Percentiles rank a stretch among this genome's conserved stretches.
Conservation (phyloP, 2,888 invertebrate species). For the Cerceris rybyensis region DNA sequence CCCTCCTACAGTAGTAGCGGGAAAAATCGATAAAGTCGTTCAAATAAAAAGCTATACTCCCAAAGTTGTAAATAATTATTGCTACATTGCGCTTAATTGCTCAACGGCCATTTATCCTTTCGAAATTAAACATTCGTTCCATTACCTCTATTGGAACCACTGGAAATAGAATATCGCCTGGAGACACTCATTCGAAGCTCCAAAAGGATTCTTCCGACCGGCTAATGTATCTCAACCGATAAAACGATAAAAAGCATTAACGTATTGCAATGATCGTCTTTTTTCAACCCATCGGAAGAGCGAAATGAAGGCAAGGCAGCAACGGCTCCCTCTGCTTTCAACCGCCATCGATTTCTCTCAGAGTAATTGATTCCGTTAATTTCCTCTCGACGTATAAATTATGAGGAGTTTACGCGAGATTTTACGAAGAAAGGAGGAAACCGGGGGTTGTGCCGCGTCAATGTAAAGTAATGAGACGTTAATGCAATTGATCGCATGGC, state of each 20-base stretch:
- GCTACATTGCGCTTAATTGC: not conserved
- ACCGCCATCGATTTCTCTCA: conserved; percentile 7
- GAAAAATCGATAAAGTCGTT: conserved; percentile 30
- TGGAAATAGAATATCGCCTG: too few relatives aligned
- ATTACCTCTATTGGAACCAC: too few relatives aligned
- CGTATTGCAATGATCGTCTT: not conserved
- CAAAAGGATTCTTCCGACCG: too few relatives aligned
- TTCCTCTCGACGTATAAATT: conserved; percentile 21
- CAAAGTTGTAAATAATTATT: not conserved
- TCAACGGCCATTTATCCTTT: too few relatives aligned
- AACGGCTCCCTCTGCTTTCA: not conserved
- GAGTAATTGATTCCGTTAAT: conserved; percentile 20
- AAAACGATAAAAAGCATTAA: too few relatives aligned
- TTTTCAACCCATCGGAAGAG: not conserved
- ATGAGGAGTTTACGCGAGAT: conserved; percentile 8
- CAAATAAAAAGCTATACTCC: conserved; percentile 23
- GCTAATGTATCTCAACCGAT: too few relatives aligned
- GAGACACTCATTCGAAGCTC: too few relatives aligned
- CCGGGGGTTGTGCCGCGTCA: not conserved
- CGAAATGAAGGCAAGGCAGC: not conserved
- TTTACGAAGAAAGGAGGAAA: not conserved
- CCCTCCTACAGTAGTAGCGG: not conserved
- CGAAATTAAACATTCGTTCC: too few relatives aligned
- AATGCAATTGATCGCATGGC: too few relatives aligned
- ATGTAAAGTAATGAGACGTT: not conserved